Evolutionary conservation across 1,140 invertebrate genomes (phyloP).

Genomic region (Anastatus disparis): DNA sequence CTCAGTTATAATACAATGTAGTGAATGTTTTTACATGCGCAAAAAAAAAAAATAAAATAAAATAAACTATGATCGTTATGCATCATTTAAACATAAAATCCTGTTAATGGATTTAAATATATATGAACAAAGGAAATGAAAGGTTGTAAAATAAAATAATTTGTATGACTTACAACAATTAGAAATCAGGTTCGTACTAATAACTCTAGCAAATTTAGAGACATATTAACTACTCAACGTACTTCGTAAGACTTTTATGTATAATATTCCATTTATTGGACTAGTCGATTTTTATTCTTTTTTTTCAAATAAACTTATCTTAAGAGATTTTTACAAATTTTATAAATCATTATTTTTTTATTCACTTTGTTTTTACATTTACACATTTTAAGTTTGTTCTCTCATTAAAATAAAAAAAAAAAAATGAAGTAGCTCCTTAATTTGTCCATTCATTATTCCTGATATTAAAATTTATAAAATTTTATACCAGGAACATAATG

Average conservation of each 20-base stretch:
- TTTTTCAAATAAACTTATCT: background rate
- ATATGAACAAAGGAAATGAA: slow-evolving; percentile 21
- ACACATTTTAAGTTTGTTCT: background rate
- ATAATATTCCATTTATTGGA: slow-evolving; percentile 34
- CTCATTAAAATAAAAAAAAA: no score
- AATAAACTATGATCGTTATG: slow-evolving; percentile 15
- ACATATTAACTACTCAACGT: slow-evolving; percentile 11
- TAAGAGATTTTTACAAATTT: slow-evolving; percentile 5
- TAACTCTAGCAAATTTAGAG: slow-evolving; percentile 14
- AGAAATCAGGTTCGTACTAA: slow-evolving; percentile 24
- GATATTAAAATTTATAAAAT: slow-evolving; percentile 22
- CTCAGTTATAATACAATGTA: slow-evolving; percentile 22
- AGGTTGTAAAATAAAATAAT: slow-evolving; percentile 37
- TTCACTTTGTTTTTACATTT: background rate
- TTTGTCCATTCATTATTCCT: slow-evolving; percentile 15
- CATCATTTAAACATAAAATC: slow-evolving; percentile 8
- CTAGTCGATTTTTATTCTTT: slow-evolving; percentile 36
- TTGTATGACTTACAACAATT: slow-evolving; percentile 22
- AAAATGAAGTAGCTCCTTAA: slow-evolving; percentile 21
- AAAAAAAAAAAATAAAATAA: background rate
- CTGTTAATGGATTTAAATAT: slow-evolving; percentile 19
- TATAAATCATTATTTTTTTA: slow-evolving; percentile 15
- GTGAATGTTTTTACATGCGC: slow-evolving; percentile 12
- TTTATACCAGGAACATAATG: background rate
- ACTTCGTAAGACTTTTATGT: slow-evolving; percentile 18